Percentiles rank a stretch among this genome's conserved stretches.
These are phyloP conservation scores for Phaenicophaeus curvirostris DNA, from an alignment of 2,797 vertebrate genomes.

Conservation along the genomic window DNA sequence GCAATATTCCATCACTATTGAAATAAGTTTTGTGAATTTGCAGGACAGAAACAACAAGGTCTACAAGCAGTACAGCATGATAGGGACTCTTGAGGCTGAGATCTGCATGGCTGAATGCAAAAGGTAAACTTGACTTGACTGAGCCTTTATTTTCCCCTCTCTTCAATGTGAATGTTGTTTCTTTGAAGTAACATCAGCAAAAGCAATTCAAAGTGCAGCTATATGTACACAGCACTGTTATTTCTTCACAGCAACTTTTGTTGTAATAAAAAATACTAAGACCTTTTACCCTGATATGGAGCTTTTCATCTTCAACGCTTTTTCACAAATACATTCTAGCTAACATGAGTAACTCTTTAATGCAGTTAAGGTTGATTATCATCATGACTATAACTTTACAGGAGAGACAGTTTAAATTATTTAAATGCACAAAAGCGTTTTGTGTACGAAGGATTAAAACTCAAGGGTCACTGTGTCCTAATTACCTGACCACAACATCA, in stretches of 20 bases:
- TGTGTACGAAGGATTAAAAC: neutral
- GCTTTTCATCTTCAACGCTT: slow-evolving; percentile 60
- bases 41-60: neutral
- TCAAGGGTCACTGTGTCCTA: neutral
- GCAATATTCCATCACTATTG: neutral
- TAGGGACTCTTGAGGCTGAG: neutral
- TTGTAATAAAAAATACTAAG: neutral
- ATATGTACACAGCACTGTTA: neutral
- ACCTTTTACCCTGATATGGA: neutral
- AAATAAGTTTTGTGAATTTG: neutral
- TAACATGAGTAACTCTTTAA: neutral
- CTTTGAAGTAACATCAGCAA: slow-evolving; percentile 35
- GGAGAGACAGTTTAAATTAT: neutral
- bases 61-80: neutral
- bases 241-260: neutral
- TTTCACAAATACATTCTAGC: neutral
- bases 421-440: neutral
- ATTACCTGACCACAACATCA: neutral
- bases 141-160: neutral
- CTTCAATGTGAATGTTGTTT: neutral
- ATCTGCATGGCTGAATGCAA: neutral
- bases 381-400: neutral
- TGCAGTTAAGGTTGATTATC: neutral
- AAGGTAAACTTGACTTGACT: neutral
- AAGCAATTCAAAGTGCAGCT: neutral